Conservation (phyloP, 2,888 invertebrate species). For the Netelia fuscicornis region DNA sequence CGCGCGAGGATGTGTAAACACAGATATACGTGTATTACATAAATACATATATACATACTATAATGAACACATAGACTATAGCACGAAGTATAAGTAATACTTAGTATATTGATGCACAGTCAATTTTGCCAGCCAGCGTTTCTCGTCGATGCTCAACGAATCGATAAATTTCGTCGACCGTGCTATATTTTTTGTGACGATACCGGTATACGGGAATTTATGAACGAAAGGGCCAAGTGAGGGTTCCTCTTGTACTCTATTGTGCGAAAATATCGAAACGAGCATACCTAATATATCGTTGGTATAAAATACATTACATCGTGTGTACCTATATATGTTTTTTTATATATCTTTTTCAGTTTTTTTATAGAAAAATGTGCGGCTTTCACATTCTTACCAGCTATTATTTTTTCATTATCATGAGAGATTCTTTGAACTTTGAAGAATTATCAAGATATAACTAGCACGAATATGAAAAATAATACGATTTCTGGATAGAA, state of each 20-base stretch:
- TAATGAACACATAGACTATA: neutral
- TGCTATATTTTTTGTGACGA: slow-evolving; percentile 33
- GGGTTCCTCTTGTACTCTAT: slow-evolving; percentile 34
- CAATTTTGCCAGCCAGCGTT: slow-evolving; percentile 57
- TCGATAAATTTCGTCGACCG: slow-evolving; percentile 62
- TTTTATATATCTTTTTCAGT: neutral
- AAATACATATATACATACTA: slow-evolving; percentile 1
- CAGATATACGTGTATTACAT: too few species aligned
- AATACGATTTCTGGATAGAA: too few species aligned
- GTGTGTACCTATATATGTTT: neutral
- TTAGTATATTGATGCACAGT: slow-evolving; percentile 23
- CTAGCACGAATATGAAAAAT: too few species aligned
- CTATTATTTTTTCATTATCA: too few species aligned
- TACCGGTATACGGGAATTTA: neutral
- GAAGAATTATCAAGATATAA: too few species aligned
- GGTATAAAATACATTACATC: neutral
- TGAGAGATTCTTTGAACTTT: too few species aligned
- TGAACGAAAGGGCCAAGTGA: slow-evolving; percentile 46
- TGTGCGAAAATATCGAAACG: slow-evolving; percentile 46
- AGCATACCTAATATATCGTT: neutral
- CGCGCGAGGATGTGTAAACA: too few species aligned
- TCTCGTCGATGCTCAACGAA: slow-evolving; percentile 36
- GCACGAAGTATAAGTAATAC: neutral
- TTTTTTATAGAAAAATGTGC: too few species aligned
- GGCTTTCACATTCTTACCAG: too few species aligned